Conservation (phyloP, 2,113 vertebrate species). For the Onychorhynchus coronatus region DNA sequence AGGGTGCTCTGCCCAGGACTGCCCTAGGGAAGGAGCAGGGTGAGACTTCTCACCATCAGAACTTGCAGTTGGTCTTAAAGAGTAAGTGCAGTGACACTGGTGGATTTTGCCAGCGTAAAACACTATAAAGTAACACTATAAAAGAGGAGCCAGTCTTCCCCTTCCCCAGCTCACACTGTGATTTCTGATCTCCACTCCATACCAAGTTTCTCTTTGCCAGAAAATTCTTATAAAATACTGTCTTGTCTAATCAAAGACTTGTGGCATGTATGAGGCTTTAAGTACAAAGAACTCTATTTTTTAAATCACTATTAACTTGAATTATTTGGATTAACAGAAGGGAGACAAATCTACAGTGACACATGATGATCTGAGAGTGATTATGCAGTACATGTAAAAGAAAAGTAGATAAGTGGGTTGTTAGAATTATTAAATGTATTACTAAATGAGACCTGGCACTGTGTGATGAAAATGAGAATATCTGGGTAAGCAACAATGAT, state of each 20-base stretch:
- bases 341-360: neutral
- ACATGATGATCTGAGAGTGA: slow-evolving; percentile 33
- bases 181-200: neutral
- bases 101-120: neutral
- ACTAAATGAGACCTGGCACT: slow-evolving; percentile 38
- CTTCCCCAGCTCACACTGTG: neutral
- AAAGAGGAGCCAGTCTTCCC: neutral
- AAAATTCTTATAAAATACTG: neutral
- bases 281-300: neutral
- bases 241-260: neutral
- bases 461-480: slow-evolving; percentile 53
- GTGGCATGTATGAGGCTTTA: neutral
- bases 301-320: neutral
- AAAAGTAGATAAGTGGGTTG: slow-evolving; percentile 11
- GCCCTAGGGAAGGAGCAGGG: neutral
- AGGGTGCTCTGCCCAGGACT: neutral
- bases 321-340: slow-evolving; percentile 36
- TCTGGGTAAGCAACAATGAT: slow-evolving; percentile 41
- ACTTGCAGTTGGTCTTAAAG: neutral
- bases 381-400: neutral
- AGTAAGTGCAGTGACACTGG: neutral
- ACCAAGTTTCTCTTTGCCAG: neutral
- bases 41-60: neutral
- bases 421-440: slow-evolving; percentile 51
- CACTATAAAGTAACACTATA: neutral